Conservation (phyloP, 2,113 vertebrate species). For the Lathamus discolor region DNA sequence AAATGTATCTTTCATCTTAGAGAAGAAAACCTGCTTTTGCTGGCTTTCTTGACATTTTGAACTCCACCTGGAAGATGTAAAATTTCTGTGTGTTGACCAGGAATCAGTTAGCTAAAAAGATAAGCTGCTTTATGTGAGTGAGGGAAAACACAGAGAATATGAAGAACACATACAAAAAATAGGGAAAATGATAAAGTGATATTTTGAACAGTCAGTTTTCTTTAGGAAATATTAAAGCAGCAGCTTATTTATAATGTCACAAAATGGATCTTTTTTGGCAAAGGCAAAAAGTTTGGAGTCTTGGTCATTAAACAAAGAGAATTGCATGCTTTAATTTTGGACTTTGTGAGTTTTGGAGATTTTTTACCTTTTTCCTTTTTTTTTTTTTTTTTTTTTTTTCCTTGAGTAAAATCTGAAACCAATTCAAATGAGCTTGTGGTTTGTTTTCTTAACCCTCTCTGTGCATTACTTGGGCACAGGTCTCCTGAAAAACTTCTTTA, state of each 20-base stretch:
- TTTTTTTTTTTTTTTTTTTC: neutral
- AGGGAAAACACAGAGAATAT: neutral
- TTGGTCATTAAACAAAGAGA: neutral
- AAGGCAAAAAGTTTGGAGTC: neutral
- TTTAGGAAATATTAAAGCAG: conserved; percentile 28
- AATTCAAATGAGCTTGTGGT: neutral
- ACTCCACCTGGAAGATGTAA: neutral
- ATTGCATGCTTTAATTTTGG: neutral
- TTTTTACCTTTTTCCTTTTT: neutral
- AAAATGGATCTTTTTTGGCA: neutral
- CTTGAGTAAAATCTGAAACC: neutral
- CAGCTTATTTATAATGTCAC: neutral
- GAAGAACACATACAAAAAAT: neutral
- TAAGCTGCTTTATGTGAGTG: neutral
- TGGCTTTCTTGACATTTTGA: neutral
- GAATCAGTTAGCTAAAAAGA: neutral
- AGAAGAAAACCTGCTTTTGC: neutral
- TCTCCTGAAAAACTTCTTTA: neutral
- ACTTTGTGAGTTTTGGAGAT: neutral
- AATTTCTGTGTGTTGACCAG: neutral
- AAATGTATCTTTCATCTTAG: neutral
- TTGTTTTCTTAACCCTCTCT: neutral
- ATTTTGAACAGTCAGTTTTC: neutral
- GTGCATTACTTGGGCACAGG: neutral
- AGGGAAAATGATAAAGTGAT: neutral